These are phyloP conservation scores for Gracilinanus agilis DNA, from an alignment of 2,113 vertebrate species.

Conservation along the genomic window DNA sequence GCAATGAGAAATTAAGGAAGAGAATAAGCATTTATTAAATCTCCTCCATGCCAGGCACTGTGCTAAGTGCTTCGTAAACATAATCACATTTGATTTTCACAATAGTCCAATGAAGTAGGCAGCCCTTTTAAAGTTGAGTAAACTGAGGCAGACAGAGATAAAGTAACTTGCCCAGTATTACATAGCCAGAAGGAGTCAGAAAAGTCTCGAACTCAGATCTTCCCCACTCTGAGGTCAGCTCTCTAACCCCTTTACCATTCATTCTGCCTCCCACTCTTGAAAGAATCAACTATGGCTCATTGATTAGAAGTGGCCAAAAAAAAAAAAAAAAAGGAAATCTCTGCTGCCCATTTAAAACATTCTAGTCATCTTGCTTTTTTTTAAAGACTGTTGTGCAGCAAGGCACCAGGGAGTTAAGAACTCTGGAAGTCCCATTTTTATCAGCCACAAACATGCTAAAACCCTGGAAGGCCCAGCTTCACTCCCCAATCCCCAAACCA, in stretches of 20 bases:
- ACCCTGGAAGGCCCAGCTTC: neutral
- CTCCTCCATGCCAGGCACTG: neutral
- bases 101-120: neutral
- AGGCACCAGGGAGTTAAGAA: neutral
- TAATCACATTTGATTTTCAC: neutral
- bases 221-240: neutral
- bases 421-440: neutral
- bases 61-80: neutral
- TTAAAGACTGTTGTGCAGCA: fast-evolving
- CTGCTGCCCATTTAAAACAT: fast-evolving
- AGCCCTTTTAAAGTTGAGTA: neutral
- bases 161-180: neutral
- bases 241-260: neutral
- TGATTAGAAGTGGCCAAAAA: neutral
- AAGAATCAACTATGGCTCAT: neutral
- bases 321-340: neutral
- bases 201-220: neutral
- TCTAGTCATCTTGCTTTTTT: fast-evolving
- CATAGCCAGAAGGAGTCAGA: neutral
- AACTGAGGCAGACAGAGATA: neutral
- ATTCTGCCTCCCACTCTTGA: neutral
- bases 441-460: neutral
- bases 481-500: fast-evolving
- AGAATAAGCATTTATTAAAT: neutral
- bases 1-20: neutral